Conservation (phyloP, 2,797 vertebrate genomes). For the Syndactyla subalaris region DNA sequence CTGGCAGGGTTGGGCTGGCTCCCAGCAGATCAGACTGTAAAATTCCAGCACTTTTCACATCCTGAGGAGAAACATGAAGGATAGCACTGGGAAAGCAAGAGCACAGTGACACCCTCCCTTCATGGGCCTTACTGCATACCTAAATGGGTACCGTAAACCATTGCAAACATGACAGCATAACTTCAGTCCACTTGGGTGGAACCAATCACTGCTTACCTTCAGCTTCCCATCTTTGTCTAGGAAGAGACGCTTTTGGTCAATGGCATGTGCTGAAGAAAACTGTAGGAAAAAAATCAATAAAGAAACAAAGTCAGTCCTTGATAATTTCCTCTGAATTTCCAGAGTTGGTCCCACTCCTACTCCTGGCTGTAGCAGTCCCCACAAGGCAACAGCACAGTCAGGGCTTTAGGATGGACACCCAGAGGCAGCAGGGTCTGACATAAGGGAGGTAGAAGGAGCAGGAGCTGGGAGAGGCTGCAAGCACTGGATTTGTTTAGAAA, state of each 20-base stretch:
- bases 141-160: not conserved
- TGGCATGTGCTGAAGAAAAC: not conserved
- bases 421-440: accelerated
- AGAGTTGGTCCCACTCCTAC: not conserved
- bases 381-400: not conserved
- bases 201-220: constrained; percentile 2
- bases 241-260: not conserved
- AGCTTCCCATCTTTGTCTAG: constrained; percentile 6
- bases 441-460: not conserved
- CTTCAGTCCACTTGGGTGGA: not conserved
- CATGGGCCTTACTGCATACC: not conserved
- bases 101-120: not conserved
- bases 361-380: not conserved
- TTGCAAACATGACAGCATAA: not conserved
- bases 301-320: not conserved
- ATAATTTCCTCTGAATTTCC: not conserved
- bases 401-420: not conserved
- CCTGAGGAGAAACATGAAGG: constrained; percentile 19
- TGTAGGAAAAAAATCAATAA: not conserved
- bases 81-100: not conserved
- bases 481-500: not conserved
- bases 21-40: not conserved
- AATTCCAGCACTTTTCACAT: not conserved
- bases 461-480: not conserved
- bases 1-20: not conserved